A percentile compares a stretch with the other conserved stretches of the same genome.
Conservation (phyloP, 2,888 invertebrate genomes). For the Temnothorax unifasciatus region DNA sequence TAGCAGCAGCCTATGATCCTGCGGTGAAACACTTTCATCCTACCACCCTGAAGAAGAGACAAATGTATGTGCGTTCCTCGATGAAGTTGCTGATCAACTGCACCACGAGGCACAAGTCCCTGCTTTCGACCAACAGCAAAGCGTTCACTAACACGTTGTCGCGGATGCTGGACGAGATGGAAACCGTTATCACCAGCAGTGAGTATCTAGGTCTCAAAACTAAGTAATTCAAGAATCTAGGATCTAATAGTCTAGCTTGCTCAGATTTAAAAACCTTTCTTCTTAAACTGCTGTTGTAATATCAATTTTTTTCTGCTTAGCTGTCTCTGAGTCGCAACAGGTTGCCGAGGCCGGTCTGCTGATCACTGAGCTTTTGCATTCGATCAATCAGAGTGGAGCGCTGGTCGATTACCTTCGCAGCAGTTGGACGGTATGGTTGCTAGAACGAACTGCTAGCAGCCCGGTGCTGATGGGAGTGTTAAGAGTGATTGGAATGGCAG, state of each 20-base stretch:
- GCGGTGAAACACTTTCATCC: constrained; percentile 85
- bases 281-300: not conserved
- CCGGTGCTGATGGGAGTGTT: constrained; percentile 87
- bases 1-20: constrained; percentile 88
- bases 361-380: constrained; percentile 87
- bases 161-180: constrained; percentile 87
- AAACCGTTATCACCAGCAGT: constrained; percentile 86
- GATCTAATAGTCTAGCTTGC: not conserved
- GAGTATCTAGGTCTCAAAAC: constrained; percentile 71
- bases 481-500: constrained; percentile 85
- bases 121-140: constrained; percentile 86
- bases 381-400: constrained; percentile 85
- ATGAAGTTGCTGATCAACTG: constrained; percentile 88
- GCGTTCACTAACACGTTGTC: constrained; percentile 87
- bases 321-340: constrained; percentile 85
- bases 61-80: constrained; percentile 88
- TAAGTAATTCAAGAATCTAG: constrained; percentile 21
- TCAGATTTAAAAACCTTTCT: not conserved
- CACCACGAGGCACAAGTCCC: constrained; percentile 87
- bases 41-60: constrained; percentile 87
- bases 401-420: constrained; percentile 82
- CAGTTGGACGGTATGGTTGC: constrained; percentile 86
- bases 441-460: constrained; percentile 86
- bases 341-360: constrained; percentile 87
- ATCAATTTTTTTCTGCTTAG: constrained; percentile 69